Percentiles rank a stretch among this genome's conserved stretches.
Conservation (phyloP, 2,888 invertebrate genomes). For the Pristionchus arcanus region DNA sequence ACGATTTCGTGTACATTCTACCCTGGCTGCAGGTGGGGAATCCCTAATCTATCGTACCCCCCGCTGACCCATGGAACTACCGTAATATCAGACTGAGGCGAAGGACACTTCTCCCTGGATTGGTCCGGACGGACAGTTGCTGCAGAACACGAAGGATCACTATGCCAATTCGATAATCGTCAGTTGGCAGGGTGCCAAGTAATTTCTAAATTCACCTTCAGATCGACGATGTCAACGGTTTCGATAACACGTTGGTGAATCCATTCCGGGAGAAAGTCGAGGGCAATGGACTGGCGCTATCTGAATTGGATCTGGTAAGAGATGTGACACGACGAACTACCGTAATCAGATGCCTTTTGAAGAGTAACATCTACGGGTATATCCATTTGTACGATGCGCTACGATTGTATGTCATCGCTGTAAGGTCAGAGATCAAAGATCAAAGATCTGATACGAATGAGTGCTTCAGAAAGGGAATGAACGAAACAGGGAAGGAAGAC, state of each 20-base stretch:
- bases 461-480: conserved; percentile 57
- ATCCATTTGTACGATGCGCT: conserved; percentile 78
- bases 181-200: conserved; percentile 25
- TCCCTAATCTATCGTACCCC: not conserved
- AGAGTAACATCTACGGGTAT: conserved; percentile 77
- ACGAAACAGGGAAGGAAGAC: conserved; percentile 67
- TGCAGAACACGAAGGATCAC: conserved; percentile 77
- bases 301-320: conserved; percentile 74
- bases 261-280: conserved; percentile 76
- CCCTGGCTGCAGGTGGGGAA: conserved; percentile 73
- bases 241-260: conserved; percentile 76
- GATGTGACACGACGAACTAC: not conserved
- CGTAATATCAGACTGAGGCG: conserved; percentile 65
- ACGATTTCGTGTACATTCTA: conserved; percentile 76
- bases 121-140: conserved; percentile 75
- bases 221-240: conserved; percentile 78
- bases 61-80: not conserved
- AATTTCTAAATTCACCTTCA: conserved; percentile 45
- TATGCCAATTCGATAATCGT: conserved; percentile 77
- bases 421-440: conserved; percentile 59
- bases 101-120: conserved; percentile 77
- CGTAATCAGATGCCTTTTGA: conserved; percentile 25
- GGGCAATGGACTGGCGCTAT: conserved; percentile 70
- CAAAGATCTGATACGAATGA: not conserved
- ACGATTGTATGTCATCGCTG: conserved; percentile 75